Percentiles rank a stretch among this genome's conserved stretches.
These are phyloP conservation scores for Microtus richardsoni DNA, from an alignment of 2,113 vertebrate genomes.

Conservation along the genomic window DNA sequence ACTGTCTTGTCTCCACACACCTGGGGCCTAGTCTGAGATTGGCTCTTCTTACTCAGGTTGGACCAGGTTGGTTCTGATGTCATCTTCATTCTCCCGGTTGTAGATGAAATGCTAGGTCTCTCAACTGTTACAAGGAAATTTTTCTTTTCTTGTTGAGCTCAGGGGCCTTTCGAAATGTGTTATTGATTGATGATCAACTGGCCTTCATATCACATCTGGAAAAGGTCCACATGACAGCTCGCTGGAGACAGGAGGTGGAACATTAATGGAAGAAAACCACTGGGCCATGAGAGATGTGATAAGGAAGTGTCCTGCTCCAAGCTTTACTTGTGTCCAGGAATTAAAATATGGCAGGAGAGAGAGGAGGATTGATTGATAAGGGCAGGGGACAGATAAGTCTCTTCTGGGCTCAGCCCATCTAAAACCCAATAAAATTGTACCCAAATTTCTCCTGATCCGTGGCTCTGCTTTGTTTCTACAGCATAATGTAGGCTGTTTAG, in stretches of 20 bases:
- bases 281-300: too few relatives aligned
- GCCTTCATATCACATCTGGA: not conserved
- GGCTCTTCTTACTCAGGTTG: not conserved
- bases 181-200: not conserved
- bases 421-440: not conserved
- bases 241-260: not conserved
- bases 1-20: slow-evolving; percentile 64
- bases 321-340: not conserved
- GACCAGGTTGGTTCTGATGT: not conserved
- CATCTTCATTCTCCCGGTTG: not conserved
- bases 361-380: not conserved
- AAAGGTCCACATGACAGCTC: not conserved
- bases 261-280: not conserved
- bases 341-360: not conserved
- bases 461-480: not conserved
- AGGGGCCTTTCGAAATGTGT: not conserved
- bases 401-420: not conserved
- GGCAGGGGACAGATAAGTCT: not conserved
- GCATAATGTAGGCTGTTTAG: not conserved
- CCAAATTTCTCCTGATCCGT: not conserved
- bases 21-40: slow-evolving; percentile 45
- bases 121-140: not conserved
- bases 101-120: not conserved
- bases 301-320: not conserved
- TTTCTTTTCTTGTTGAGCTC: not conserved